Percentiles rank a stretch among this genome's conserved stretches.
phyloP scores from a whole-genome alignment of 2,113 vertebrate species.

The Taurulus bubalis region DNA sequence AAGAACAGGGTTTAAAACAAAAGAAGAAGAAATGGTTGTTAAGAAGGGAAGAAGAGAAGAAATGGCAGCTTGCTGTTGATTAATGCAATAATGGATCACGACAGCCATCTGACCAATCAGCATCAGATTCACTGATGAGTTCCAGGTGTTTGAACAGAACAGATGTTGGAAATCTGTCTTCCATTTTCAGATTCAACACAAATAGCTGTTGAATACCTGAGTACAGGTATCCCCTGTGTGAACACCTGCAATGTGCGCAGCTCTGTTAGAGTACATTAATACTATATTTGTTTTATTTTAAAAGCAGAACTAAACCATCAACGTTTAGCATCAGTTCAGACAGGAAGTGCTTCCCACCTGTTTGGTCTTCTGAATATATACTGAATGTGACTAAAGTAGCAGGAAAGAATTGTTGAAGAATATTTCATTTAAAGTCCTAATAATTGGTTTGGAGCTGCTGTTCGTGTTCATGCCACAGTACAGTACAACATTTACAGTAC shows the following conservation, averaged over 20 bases:
- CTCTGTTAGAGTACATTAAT: not conserved
- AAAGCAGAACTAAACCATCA: not conserved
- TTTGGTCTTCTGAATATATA: not conserved
- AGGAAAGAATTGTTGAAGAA: not conserved
- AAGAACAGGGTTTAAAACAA: not conserved
- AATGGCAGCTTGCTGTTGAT: conserved; percentile 1
- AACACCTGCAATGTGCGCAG: not conserved
- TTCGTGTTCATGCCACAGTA: not conserved
- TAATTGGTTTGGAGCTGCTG: not conserved
- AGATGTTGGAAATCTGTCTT: conserved; percentile 49
- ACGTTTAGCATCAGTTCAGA: not conserved
- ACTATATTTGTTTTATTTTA: not conserved
- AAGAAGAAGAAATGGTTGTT: not conserved
- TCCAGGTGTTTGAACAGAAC: not conserved
- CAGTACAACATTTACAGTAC: not conserved
- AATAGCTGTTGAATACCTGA: conserved; percentile 2
- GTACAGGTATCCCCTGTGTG: not conserved
- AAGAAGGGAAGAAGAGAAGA: not conserved
- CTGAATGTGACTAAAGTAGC: not conserved
- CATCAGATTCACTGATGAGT: conserved; percentile 3
- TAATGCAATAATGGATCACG: conserved; percentile 46
- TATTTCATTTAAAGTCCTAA: not conserved
- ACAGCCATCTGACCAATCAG: conserved; percentile 43
- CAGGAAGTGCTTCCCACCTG: not conserved
- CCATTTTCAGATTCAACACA: conserved; percentile 39